Percentiles rank a stretch among this genome's conserved stretches.
phyloP scores from a whole-genome alignment of 2,888 invertebrate genomes.

The Gortyna flavago region DNA sequence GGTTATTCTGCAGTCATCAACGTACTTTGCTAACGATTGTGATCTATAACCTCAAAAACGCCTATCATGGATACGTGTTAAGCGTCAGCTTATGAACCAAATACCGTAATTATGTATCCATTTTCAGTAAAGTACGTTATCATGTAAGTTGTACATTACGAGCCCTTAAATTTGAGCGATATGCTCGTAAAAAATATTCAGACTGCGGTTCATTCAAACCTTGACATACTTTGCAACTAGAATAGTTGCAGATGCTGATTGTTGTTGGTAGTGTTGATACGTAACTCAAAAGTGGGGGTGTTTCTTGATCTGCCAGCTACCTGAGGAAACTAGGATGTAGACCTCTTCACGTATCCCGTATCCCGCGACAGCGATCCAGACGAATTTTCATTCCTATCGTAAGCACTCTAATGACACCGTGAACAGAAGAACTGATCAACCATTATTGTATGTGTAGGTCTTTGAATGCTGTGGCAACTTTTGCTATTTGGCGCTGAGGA shows the following conservation, averaged over 20 bases:
- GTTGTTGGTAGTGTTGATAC: neutral
- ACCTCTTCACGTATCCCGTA: neutral
- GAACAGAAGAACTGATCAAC: neutral
- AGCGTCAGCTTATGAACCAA: neutral
- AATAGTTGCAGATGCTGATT: neutral
- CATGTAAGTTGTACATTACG: slow-evolving; percentile 50
- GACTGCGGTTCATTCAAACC: slow-evolving; percentile 28
- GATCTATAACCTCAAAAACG: neutral
- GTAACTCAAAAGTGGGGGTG: neutral
- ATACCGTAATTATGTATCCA: slow-evolving; percentile 36
- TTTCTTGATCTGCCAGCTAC: too few relatives aligned
- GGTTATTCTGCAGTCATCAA: neutral
- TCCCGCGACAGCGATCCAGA: neutral
- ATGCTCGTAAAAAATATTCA: slow-evolving; percentile 45
- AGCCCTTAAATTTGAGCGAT: slow-evolving; percentile 30
- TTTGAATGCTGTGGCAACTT: neutral
- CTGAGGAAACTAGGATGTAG: neutral
- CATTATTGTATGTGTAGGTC: neutral
- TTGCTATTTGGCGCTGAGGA: neutral
- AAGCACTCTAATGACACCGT: neutral
- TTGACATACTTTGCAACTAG: slow-evolving; percentile 35
- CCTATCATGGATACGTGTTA: neutral
- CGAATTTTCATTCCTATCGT: neutral
- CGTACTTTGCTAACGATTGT: neutral
- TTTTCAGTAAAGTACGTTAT: slow-evolving; percentile 56